Evolutionary conservation across 2,797 vertebrate species (phyloP).

Genomic region (Acomys russatus): DNA sequence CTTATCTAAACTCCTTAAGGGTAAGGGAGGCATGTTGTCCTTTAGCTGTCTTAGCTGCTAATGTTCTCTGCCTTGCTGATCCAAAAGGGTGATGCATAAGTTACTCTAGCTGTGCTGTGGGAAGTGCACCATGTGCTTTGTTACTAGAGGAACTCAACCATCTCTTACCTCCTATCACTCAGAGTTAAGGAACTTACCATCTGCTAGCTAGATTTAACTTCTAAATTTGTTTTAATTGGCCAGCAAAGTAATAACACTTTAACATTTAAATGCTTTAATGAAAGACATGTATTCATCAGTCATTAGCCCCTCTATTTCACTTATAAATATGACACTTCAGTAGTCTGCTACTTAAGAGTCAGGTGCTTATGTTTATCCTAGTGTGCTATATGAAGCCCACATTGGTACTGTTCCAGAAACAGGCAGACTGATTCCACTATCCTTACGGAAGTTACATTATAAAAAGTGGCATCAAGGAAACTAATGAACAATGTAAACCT

Average conservation of each 20-base stretch:
- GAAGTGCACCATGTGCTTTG: neutral
- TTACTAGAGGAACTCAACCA: neutral
- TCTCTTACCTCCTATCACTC: neutral
- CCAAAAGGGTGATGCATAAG: neutral
- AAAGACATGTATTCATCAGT: neutral
- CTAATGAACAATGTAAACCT: neutral
- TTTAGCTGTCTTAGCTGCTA: neutral
- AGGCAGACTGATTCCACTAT: neutral
- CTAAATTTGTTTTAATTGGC: constrained; percentile 20
- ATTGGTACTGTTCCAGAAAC: neutral
- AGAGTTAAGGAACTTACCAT: neutral
- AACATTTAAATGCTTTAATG: neutral
- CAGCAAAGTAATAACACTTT: neutral
- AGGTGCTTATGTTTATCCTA: neutral
- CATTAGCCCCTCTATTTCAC: neutral
- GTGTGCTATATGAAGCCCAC: neutral
- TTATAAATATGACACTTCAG: neutral
- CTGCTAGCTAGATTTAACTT: neutral
- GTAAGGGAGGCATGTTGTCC: neutral
- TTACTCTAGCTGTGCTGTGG: neutral
- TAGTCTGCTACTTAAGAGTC: neutral
- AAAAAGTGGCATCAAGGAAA: neutral
- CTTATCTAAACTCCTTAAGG: constrained; percentile 40
- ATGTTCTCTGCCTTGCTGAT: neutral
- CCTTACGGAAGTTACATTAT: neutral